A percentile compares a stretch with the other conserved stretches of the same genome.
Evolutionary conservation across 2,888 invertebrate genomes (phyloP).

Genomic region (Oxyscelio sp.): DNA sequence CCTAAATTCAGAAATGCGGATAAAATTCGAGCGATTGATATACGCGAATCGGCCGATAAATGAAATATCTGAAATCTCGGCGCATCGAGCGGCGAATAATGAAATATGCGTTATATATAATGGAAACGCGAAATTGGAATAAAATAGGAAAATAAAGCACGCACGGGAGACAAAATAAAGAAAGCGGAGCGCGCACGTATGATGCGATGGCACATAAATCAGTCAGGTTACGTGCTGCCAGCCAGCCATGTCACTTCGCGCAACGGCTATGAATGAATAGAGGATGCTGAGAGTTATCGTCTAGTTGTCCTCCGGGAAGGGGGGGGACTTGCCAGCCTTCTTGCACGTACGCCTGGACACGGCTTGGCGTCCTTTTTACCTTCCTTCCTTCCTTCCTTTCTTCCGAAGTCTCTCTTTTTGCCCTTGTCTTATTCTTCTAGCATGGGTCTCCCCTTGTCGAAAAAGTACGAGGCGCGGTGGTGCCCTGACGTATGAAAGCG

Average conservation of each 20-base stretch:
- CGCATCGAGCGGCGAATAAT: conserved; percentile 39
- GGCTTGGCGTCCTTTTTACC: too few relatives aligned
- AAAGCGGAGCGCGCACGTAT: conserved; percentile 46
- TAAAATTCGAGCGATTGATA: conserved; percentile 23
- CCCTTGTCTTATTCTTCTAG: conserved; percentile 47
- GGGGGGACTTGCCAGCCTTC: too few relatives aligned
- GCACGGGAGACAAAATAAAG: conserved; percentile 42
- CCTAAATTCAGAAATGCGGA: too few relatives aligned
- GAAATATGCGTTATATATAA: conserved; percentile 38
- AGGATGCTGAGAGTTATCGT: too few relatives aligned
- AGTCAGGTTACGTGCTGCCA: conserved; percentile 82
- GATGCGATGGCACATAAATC: conserved; percentile 83
- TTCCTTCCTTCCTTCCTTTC: conserved; percentile 56
- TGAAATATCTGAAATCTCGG: conserved; percentile 27
- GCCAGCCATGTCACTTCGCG: conserved; percentile 83
- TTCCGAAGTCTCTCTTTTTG: conserved; percentile 38
- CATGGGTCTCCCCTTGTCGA: conserved; percentile 74
- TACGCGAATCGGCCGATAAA: conserved; percentile 27
- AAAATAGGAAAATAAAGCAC: conserved; percentile 46
- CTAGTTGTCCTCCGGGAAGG: too few relatives aligned
- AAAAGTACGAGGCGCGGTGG: conserved; percentile 74
- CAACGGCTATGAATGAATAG: conserved; percentile 84
- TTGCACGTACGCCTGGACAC: too few relatives aligned
- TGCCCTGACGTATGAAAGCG: conserved; percentile 82
- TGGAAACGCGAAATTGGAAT: conserved; percentile 44